phyloP scores from a whole-genome alignment of 2,113 vertebrate genomes.

The Entomyzon cyanotis region DNA sequence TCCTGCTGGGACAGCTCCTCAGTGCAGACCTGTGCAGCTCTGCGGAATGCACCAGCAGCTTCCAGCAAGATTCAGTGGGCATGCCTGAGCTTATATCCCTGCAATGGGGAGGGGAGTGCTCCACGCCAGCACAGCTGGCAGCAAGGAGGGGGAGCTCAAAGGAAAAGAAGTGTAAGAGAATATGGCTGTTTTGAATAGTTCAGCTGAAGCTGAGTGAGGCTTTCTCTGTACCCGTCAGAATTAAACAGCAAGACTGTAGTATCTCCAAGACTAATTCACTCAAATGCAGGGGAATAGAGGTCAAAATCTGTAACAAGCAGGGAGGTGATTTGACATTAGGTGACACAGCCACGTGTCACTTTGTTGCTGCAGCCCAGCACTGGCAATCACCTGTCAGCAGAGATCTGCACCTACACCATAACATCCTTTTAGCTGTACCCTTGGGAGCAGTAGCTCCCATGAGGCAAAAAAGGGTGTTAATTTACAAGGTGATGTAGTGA shows the following conservation, averaged over 20 bases:
- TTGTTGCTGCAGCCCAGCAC: not conserved
- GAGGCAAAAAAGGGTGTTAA: not conserved
- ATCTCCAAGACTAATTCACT: not conserved
- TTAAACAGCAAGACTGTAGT: not conserved
- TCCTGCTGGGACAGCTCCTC: not conserved
- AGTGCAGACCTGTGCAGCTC: not conserved
- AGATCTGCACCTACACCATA: not conserved
- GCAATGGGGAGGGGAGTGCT: not conserved
- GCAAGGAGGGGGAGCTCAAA: not conserved
- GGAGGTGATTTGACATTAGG: not conserved
- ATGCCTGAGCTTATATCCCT: not conserved
- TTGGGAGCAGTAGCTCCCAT: accelerated
- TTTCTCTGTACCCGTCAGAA: not conserved
- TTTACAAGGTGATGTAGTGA: not conserved
- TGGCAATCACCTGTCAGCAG: not conserved
- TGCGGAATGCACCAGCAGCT: not conserved
- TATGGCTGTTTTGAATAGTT: accelerated
- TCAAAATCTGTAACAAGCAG: not conserved
- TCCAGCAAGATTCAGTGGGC: not conserved
- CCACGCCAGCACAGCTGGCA: not conserved
- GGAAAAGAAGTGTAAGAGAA: not conserved
- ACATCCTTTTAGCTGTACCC: not conserved
- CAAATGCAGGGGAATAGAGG: not conserved
- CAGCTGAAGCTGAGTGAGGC: not conserved
- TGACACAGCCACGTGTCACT: accelerated